Base-by-base conservation (phyloP, 2,113 vertebrate genomes). In the Urocynchramus pylzowi region DNA sequence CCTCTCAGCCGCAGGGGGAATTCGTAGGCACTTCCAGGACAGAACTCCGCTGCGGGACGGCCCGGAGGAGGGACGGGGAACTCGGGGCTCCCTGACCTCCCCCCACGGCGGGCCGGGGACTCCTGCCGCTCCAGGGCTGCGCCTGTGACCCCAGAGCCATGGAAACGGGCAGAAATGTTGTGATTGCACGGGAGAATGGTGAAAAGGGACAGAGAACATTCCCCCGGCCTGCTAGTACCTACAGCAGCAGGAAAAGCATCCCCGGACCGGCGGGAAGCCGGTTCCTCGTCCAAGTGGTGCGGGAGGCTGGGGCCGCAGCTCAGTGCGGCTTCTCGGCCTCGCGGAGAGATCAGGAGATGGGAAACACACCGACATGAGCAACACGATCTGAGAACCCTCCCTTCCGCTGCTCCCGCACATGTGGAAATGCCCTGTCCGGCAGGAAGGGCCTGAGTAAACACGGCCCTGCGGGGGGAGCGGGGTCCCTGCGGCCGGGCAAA, bases 371-470 rank as follows among this genome's bases (percentile, higher is more conserved):
- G 8, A 15, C 35, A 30, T 12, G 16, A 13, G 4, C 19, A 35
- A 13, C 26, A n/a, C 52, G 37, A 39, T 4, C n/a, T 8, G 2
- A 16, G 61, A 30, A 45, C 8, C 68, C 81, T 56, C 81, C 81
- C 76, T 84, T 73, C 84, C 33, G 53, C 35, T 42, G 65, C 61
- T 65, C 49, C 78, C 1, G 27, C 22, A 23, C 49, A 7, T 4
- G 24, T 26, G 15, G 81, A 52, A 57, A 63, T 47, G 2, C 1
- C 20, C 16, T 8, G 2, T 27, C 13, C 16, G 1, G 23, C 84
- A 85, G 94, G 83, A 90, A 90, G 57, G 24, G 77, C 53, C 69
- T 68, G 78, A 92, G 52, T 3, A 78, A 75, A 90, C 75, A 37
- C 6, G 0, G 7, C 31, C 22, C 33, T 12, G 3, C 4, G 1